Conservation (phyloP, 2,113 vertebrate genomes). For the Cyrtonyx montezumae region DNA sequence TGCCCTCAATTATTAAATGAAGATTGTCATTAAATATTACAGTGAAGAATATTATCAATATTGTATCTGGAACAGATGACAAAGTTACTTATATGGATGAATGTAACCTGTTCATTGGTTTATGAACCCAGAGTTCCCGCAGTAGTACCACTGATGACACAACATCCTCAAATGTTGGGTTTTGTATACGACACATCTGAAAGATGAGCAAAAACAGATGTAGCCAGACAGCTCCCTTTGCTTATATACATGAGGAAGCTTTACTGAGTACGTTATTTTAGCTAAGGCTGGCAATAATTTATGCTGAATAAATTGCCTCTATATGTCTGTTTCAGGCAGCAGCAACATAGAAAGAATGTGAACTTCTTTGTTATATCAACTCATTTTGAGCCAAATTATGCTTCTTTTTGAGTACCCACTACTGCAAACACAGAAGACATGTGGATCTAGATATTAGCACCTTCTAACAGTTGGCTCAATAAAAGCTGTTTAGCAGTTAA, state of each 20-base stretch:
- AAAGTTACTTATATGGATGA: constrained; percentile 63
- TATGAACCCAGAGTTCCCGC: constrained; percentile 69
- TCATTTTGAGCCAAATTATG: constrained; percentile 64
- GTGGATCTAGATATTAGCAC: constrained; percentile 70
- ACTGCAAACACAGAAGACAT: constrained; percentile 67
- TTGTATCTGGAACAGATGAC: constrained; percentile 65
- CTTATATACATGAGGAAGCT: constrained; percentile 68
- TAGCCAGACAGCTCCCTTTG: constrained; percentile 63
- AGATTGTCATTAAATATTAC: constrained; percentile 73
- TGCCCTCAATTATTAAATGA: constrained; percentile 74
- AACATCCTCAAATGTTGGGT: constrained; percentile 61
- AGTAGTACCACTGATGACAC: constrained; percentile 53
- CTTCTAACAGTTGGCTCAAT: constrained; percentile 73
- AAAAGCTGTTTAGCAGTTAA: constrained; percentile 72
- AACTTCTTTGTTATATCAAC: constrained; percentile 60
- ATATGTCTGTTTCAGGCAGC: constrained; percentile 71
- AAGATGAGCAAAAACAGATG: constrained; percentile 67
- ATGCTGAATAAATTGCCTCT: constrained; percentile 80
- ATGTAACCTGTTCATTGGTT: constrained; percentile 56
- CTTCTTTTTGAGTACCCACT: constrained; percentile 63
- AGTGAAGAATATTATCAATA: constrained; percentile 67
- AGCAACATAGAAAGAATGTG: constrained; percentile 67
- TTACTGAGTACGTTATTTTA: constrained; percentile 69
- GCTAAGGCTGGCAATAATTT: constrained; percentile 78
- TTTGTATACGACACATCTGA: constrained; percentile 62